Base-by-base conservation (phyloP, 2,888 invertebrate species). In the Apamea monoglypha region DNA sequence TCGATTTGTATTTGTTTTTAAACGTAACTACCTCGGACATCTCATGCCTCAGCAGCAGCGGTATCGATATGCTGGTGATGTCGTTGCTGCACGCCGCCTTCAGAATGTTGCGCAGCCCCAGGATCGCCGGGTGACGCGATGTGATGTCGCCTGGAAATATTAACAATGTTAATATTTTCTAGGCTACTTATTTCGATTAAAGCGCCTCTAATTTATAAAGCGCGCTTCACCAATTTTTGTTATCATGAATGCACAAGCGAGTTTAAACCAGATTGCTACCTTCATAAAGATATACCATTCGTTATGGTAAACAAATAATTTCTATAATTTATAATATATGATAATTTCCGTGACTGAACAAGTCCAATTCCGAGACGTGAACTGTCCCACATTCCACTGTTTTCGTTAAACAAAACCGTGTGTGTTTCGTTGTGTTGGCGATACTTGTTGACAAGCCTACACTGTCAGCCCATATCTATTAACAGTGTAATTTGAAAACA, bases 81-180 rank as follows among this genome's bases (percentile, higher is more conserved):
- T 99, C 99, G 95, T 99, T 98, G 76, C 98, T 98, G 96, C 99
- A 99, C n/a, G 99, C 99, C 74, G 98, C 98, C 97, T 99, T 99
- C 89, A 99, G 97, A 84, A 99, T 98, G 96, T 99, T 99, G 82
- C 99, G 97, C 82, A 99, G 97, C 0, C 99, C 99, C 81, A 99
- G 97, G 89, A 99, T 99, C 40, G 98, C 99, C 6, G 99, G 98
- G 97, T 99, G 99, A 5, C 99, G 98, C 0, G 99, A 99, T 90
- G 99, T 99, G 75, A 99, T 99, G 93, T 99, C 99, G 80, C 98
- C 98, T 97, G 90, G 1, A 78, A 56, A 32, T n/a, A 21, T 40
- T n/a, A 50, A 18, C 6, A 44, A 1, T 40, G 47, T 25, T 44
- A 4, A 12, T n/a, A 8, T 8, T 18, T 12, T 21, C 0, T 25